Evolutionary conservation across 2,888 invertebrate genomes (phyloP), one percentile per base, ranked within the genome.

Genomic region (Masnerella sp.): DNA sequence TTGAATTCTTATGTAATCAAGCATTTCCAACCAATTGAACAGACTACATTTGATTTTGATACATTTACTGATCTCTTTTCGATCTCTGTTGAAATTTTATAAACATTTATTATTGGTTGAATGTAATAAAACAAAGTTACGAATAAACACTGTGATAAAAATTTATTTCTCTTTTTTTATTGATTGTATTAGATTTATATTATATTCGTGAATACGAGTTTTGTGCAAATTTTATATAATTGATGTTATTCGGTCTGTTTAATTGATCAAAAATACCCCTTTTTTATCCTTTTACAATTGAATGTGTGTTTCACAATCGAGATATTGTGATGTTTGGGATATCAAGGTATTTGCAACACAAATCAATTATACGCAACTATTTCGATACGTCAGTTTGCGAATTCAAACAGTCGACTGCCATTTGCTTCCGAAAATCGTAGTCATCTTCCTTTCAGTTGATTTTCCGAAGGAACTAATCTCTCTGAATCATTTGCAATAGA

Each of bases 11-110:
- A 12, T 11, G 20, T 32, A 14, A 32, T 9, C 14, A 42, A 56
- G 42, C 5, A 42, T 32, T 56, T 56, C n/a, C 18, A 56, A 40
- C 8, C 56, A 56, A 56, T 56, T 56, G n/a, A 56, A 43, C 43
- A 43, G 43, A 56, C 43, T 54, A 17, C 14, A 7, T 22, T 22
- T 22, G 22, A n/a, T 22, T 22, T 22, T 36, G 14, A 12, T 36
- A 7, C 5, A 9, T 22, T 22, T 38, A 38, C 14, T 12, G 34
- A 12, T 36, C 4, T 36, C 14, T 12, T 12, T 36, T 38, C 14
- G 11, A 36, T 36, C 5, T 36, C 14, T 30, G 30, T 30, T 30
- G 4, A 30, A 30, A 8, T 9, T 30, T 4, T 8, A 9, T 8
- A 28, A 9, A n/a, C 28, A 28, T 28, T 28, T 28, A n/a, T n/a